Percentiles rank a stretch among this genome's conserved stretches.
Evolutionary conservation across 1,140 invertebrate genomes (phyloP).

Genomic region (Psilanteris sp.): DNA sequence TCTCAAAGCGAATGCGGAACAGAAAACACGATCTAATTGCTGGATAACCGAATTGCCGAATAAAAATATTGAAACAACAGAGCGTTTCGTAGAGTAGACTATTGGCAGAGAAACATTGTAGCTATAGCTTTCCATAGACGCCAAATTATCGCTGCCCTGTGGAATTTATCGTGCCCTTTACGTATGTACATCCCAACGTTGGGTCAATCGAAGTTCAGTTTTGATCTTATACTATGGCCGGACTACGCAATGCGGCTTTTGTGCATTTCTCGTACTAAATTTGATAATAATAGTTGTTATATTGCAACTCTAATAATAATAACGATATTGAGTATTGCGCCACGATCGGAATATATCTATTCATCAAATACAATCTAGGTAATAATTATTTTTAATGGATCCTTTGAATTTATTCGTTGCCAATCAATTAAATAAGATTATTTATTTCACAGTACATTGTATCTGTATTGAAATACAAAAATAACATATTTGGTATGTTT

Average conservation of each 20-base stretch:
- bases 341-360: conserved; percentile 9
- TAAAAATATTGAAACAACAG: conserved; percentile 60
- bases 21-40: conserved; percentile 65
- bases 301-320: conserved; percentile 16
- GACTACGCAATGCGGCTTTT: conserved; percentile 42
- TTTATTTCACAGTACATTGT: too few species aligned
- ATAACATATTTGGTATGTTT: too few species aligned
- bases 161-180: conserved; percentile 19
- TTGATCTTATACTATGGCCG: conserved; percentile 33
- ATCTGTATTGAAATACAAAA: too few species aligned
- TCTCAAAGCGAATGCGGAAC: conserved; percentile 53
- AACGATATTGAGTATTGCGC: conserved; percentile 3
- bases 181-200: conserved; percentile 12
- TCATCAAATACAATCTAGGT: too few species aligned
- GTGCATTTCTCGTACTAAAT: conserved; percentile 18
- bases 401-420: too few species aligned
- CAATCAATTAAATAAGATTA: too few species aligned
- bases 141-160: conserved; percentile 54
- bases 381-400: too few species aligned
- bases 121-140: conserved; percentile 56
- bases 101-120: conserved; percentile 39
- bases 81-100: conserved; percentile 4
- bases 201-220: conserved; percentile 23
- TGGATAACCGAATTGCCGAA: conserved; percentile 57
- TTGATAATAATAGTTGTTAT: conserved; percentile 44